Evolutionary conservation across 2,113 vertebrate genomes (phyloP).

Genomic region (Anthoscopus minutus): DNA sequence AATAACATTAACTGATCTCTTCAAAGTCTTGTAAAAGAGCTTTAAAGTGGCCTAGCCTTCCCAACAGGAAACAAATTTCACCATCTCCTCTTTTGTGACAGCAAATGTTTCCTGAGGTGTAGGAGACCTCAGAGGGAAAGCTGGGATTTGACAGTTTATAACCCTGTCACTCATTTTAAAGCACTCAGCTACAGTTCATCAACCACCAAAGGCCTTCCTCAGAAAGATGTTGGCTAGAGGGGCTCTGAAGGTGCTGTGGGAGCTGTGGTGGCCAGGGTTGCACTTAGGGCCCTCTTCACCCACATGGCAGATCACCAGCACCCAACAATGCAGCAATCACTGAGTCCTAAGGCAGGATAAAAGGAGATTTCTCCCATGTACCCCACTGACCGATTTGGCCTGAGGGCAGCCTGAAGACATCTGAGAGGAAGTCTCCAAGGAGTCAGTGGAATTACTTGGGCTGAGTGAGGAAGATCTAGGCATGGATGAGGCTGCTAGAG

Average conservation of each 20-base stretch:
- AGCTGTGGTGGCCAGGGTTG: neutral
- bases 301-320: neutral
- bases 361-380: neutral
- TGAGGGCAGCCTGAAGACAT: neutral
- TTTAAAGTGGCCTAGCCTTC: neutral
- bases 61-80: neutral
- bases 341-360: neutral
- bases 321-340: neutral
- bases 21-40: neutral
- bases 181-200: neutral
- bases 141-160: neutral
- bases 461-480: neutral
- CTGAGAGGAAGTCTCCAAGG: neutral
- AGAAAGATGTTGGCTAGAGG: accelerated
- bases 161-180: neutral
- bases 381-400: neutral
- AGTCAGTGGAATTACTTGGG: neutral
- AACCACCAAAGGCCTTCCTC: neutral
- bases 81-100: neutral
- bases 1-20: constrained; percentile 7
- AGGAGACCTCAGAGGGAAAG: neutral
- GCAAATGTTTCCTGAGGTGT: neutral
- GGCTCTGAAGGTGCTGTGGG: neutral
- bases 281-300: neutral
- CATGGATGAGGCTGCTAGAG: neutral